Base-by-base conservation (phyloP, 2,113 vertebrate genomes). In the Cyanistes caeruleus region DNA sequence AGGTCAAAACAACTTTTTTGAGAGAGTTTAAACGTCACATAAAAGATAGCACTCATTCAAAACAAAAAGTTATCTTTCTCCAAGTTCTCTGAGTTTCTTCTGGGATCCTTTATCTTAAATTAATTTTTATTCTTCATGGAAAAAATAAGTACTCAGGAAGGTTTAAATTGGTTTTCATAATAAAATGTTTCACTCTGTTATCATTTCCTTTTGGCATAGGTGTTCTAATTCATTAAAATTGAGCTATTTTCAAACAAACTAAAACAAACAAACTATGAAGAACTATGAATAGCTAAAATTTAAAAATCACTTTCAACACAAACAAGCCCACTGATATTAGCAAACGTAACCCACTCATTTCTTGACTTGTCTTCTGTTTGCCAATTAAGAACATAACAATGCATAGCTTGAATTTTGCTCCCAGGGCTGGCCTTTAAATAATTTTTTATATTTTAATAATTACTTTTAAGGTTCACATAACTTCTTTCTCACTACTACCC, bases 161-260 rank as follows among this genome's bases (percentile, higher is more conserved):
- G 3, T 51, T 27, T 81, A 43, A n/a, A 35, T 2, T 88, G 52
- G 10, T 74, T 90, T 90, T 84, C 48, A 74, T 86, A 69, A 79
- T 11, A 63, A 3, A 63, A 10, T n/a, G 20, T 63, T 83, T 90
- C 35, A 51, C 10, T 87, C 39, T 12, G 6, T 64, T 91, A 79
- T 46, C 15, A 91, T 78, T 90, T 85, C 33, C 46, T 95, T 86
- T 41, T 92, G 53, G 56, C 52, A 22, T 41, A 96, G 92, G 93
- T 93, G 44, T 49, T 86, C 43, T 22, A 56, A 70, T 83, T 90
- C 55, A 91, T 83, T 88, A 83, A 83, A 83, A 44, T 0, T 7
- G 31, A 80, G 15, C 24, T 83, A 63, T 59, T 85, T 83, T 85
- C 75, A 90, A 88, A 74, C 35, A 94, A 93, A 84, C 37, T 19